Conservation (phyloP, 1,140 invertebrate genomes). For the Leguminivora glycinivorella region DNA sequence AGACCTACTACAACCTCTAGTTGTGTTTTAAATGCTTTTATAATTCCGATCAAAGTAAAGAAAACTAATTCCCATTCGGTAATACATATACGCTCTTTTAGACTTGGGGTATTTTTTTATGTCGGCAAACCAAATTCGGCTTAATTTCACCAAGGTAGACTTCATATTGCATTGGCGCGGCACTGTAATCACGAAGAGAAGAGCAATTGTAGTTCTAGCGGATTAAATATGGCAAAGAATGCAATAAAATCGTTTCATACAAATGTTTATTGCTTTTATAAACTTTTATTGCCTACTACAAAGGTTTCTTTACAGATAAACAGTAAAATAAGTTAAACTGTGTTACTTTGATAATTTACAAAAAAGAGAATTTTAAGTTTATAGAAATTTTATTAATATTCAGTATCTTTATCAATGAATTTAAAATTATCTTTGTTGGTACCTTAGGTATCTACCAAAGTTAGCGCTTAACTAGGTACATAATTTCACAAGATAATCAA, state of each 20-base stretch:
- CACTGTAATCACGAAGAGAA: neutral
- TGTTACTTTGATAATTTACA: neutral
- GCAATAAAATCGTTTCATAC: slow-evolving; percentile 21
- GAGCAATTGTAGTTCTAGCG: neutral
- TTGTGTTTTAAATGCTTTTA: neutral
- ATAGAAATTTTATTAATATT: no score
- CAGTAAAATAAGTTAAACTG: neutral
- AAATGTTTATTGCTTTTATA: slow-evolving; percentile 15
- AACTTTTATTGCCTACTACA: slow-evolving; percentile 12
- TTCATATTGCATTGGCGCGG: neutral
- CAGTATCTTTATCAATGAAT: no score
- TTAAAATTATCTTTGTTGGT: no score
- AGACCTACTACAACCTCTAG: neutral
- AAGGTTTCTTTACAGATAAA: neutral
- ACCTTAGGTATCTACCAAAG: no score
- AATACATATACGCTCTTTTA: neutral
- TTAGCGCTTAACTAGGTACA: no score
- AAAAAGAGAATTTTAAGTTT: no score
- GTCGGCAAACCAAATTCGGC: neutral
- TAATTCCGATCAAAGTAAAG: neutral
- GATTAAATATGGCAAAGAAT: slow-evolving; percentile 9
- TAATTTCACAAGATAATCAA: no score
- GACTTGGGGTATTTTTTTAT: neutral
- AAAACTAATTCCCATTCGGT: neutral
- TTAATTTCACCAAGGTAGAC: neutral